Evolutionary conservation across 2,113 vertebrate genomes (phyloP), one percentile per base, ranked within the genome.

Genomic region (Etia nguti): DNA sequence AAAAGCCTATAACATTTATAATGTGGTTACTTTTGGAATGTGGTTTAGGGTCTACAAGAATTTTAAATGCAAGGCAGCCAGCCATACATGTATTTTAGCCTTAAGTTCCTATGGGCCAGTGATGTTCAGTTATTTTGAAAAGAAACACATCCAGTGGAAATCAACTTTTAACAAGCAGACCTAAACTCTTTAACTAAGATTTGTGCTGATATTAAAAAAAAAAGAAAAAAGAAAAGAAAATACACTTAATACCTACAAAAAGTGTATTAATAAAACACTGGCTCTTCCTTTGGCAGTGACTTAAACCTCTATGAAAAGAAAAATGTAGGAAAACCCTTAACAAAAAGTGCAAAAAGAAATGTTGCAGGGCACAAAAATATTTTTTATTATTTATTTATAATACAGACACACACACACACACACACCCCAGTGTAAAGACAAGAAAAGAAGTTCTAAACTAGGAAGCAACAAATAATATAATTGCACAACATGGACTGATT

Each of bases 201-300:
- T 70, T 0, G 62, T 41, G n/a, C 36, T 24, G 62, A 43, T 43
- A 43, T 43, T 62, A 36, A 0, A 20, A 18, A 31, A 54, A 16
- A 2, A 2, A 59, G 0, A 65, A 38, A 55, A 56, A 31, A 62
- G 50, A 22, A 22, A 55, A 55, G 60, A 36, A 62, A 62, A 65
- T n/a, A 65, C 31, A 65, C n/a, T 0, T 36, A 7, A 36, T n/a
- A 36, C 59, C 57, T 62, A 36, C 31, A 62, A 62, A 36, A 29
- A 29, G 29, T 29, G 29, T 29, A 29, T 29, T 3, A 29, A 29
- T 29, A 29, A 29, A 12, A 65, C 59, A 62, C 4, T 11, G 2
- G 0, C 16, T 6, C 9, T 26, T 60, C 57, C 56, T 59, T 0
- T 18, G 4, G 56, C 29, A 10, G 38, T 41, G 38, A 2, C 38